Evolutionary conservation across 2,888 invertebrate genomes (phyloP), one percentile per base, ranked within the genome.

Genomic region (Hermaeophaga mercurialis): DNA sequence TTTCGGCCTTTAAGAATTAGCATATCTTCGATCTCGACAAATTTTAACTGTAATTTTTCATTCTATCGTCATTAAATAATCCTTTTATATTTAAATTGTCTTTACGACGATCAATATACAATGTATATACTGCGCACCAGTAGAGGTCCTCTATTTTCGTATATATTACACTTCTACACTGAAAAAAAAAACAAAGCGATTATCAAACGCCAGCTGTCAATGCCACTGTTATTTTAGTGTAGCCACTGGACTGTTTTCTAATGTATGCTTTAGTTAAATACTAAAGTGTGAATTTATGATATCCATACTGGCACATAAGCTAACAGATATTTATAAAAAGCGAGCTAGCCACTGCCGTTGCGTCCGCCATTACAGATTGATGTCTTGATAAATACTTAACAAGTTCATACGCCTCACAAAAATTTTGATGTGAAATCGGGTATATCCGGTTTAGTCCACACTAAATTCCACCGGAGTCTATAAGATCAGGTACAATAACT

Each of bases 81-180:
- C 53, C 53, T 56, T 59, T 59, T 59, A 56, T 59, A 56, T 56
- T 59, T 33, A 56, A 53, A 56, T 59, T 54, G 49, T 59, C 48
- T 26, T 49, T 26, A 33, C 11, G 17, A 54, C 39, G 56, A 54
- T 59, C 47, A 52, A 59, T 55, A 46, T 54, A 46, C 18, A 22
- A 5, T 22, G 22, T 22, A 22, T n/a, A 44, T 22, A 5, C 22
- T 6, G 6, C 22, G 6, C 6, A 6, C 22, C 22, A 6, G 22
- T 22, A 22, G n/a, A n/a, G n/a, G n/a, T n/a, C n/a, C n/a, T n/a
- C n/a, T n/a, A n/a, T n/a, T n/a, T n/a, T n/a, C n/a, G n/a, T n/a
- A n/a, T n/a, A n/a, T n/a, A n/a, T n/a, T n/a, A n/a, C n/a, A n/a
- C n/a, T n/a, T n/a, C n/a, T n/a, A n/a, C n/a, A n/a, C n/a, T n/a